Conservation (phyloP, 2,888 invertebrate species). For the Drosophila melanosoma region DNA sequence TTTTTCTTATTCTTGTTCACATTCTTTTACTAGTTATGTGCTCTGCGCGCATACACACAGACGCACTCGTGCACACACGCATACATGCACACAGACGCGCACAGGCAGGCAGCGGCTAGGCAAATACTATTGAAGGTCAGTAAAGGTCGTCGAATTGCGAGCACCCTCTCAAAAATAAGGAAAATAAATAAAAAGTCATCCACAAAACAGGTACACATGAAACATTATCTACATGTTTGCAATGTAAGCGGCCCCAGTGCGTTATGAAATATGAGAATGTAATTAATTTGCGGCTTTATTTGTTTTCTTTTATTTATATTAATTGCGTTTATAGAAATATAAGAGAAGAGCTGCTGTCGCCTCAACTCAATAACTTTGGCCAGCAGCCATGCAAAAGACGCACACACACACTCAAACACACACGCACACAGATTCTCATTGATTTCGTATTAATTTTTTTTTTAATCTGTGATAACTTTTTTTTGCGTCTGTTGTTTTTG, state of each 20-base stretch:
- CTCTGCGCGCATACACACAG: slow-evolving; percentile 44
- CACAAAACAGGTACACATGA: slow-evolving; percentile 25
- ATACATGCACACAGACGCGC: slow-evolving; percentile 24
- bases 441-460: slow-evolving; percentile 32
- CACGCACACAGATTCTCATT: slow-evolving; percentile 62
- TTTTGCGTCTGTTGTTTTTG: slow-evolving; percentile 30
- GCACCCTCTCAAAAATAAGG: slow-evolving; percentile 25
- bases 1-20: slow-evolving; percentile 8
- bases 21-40: slow-evolving; percentile 24
- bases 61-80: slow-evolving; percentile 13
- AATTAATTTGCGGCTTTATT: slow-evolving; percentile 46
- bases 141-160: slow-evolving; percentile 69
- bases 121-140: slow-evolving; percentile 75
- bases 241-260: slow-evolving; percentile 32
- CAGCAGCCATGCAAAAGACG: slow-evolving; percentile 67
- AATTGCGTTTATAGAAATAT: slow-evolving; percentile 40
- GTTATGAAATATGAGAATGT: slow-evolving; percentile 71
- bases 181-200: slow-evolving; percentile 17
- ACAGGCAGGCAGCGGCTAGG: slow-evolving; percentile 46
- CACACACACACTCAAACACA: slow-evolving; percentile 35
- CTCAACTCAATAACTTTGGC: slow-evolving; percentile 28
- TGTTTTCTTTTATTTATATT: slow-evolving; percentile 20
- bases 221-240: slow-evolving; percentile 27
- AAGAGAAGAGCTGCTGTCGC: slow-evolving; percentile 34
- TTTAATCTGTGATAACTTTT: slow-evolving; percentile 47